These are phyloP conservation scores for Lycia hirtaria DNA, from an alignment of 2,888 invertebrate species.

Conservation along the genomic window DNA sequence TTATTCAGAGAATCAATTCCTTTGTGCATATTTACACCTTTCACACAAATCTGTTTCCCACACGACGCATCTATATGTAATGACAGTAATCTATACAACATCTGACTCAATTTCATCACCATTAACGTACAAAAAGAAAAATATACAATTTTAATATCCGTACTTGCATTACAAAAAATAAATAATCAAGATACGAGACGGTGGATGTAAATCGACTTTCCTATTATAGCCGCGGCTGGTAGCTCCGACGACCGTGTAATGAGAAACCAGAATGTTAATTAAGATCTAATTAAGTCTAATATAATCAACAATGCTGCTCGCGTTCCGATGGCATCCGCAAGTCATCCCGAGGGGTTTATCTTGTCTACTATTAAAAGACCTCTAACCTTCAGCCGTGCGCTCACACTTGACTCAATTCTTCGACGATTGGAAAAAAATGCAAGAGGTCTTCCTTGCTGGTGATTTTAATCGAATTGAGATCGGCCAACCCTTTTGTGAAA, in stretches of 20 bases:
- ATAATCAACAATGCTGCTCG: slow-evolving; percentile 84
- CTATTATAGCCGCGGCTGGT: slow-evolving; percentile 73
- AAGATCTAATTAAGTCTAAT: slow-evolving; percentile 85
- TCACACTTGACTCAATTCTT: slow-evolving; percentile 30
- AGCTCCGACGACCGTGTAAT: slow-evolving; percentile 83
- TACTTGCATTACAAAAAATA: slow-evolving; percentile 61
- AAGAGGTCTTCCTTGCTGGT: slow-evolving; percentile 59
- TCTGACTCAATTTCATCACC: slow-evolving; percentile 70
- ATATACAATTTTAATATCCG: slow-evolving; percentile 56
- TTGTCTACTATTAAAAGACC: slow-evolving; percentile 60
- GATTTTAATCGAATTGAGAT: slow-evolving; percentile 81
- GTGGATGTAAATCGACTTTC: slow-evolving; percentile 76
- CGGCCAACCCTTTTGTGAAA: slow-evolving; percentile 84
- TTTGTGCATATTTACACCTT: neutral
- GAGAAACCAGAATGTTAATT: slow-evolving; percentile 85
- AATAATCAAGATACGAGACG: slow-evolving; percentile 68
- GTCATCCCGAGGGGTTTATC: slow-evolving; percentile 74
- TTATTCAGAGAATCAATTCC: neutral
- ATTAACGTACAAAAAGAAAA: slow-evolving; percentile 58
- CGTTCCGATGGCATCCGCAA: slow-evolving; percentile 81
- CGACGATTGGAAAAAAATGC: slow-evolving; percentile 38
- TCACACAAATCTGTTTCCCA: slow-evolving; percentile 21
- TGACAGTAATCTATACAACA: slow-evolving; percentile 44
- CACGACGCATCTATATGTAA: slow-evolving; percentile 23
- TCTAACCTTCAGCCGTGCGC: slow-evolving; percentile 57